phyloP scores from a whole-genome alignment of 1,140 invertebrate genomes.

The Drosophila truncata region DNA sequence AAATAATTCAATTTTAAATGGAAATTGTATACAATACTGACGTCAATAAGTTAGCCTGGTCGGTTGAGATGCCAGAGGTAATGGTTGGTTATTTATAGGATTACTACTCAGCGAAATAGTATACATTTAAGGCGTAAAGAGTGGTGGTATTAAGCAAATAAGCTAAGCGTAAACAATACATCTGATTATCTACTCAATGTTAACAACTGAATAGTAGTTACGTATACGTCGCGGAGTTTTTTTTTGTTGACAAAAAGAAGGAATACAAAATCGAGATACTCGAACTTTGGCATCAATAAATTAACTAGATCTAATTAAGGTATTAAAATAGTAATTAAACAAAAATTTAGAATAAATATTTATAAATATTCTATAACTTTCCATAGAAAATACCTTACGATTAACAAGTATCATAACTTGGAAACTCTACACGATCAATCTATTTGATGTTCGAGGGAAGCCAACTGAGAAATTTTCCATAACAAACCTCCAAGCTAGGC shows the following conservation, averaged over 20 bases:
- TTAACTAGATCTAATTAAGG: neutral
- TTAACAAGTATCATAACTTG: neutral
- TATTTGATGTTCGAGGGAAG: slow-evolving; percentile 14
- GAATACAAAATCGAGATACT: neutral
- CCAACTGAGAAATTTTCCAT: slow-evolving; percentile 8
- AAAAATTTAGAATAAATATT: neutral
- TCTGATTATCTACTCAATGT: neutral
- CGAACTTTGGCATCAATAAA: neutral
- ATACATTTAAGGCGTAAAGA: slow-evolving; percentile 8
- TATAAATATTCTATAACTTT: too few species aligned
- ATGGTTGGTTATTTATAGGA: slow-evolving; percentile 12
- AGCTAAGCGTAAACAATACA: neutral
- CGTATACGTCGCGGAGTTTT: neutral
- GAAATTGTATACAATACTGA: slow-evolving; percentile 9
- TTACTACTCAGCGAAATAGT: slow-evolving; percentile 7
- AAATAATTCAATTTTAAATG: slow-evolving; percentile 7
- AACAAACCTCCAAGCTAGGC: neutral
- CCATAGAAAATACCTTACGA: neutral
- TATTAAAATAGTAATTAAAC: neutral
- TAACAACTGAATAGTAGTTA: neutral
- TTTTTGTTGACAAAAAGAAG: neutral
- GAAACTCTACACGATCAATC: slow-evolving; percentile 14
- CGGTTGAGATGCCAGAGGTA: slow-evolving; percentile 1
- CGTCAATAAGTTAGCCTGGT: slow-evolving; percentile 11
- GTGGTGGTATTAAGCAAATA: neutral